Conservation (phyloP, 2,113 vertebrate species). For the Charina bottae region DNA sequence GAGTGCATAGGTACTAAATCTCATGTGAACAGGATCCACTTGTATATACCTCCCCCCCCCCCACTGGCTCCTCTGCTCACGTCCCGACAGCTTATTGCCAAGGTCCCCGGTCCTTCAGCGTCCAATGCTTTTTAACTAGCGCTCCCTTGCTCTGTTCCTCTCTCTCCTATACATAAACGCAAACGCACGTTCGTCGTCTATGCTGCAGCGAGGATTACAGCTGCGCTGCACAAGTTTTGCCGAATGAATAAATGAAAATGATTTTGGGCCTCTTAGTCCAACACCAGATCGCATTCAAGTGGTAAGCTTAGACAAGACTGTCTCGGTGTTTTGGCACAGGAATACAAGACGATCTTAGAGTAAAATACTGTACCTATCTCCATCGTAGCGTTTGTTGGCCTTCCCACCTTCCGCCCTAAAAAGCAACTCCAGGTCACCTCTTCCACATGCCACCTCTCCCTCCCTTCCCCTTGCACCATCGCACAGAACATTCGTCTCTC, state of each 20-base stretch:
- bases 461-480: neutral
- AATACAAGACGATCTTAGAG: neutral
- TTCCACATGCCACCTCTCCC: too few relatives aligned
- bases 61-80: neutral
- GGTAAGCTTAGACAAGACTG: neutral
- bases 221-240: conserved; percentile 20
- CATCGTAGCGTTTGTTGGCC: neutral
- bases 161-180: neutral
- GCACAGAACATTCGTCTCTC: neutral
- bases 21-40: neutral
- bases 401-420: neutral
- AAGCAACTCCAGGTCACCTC: neutral
- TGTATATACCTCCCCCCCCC: neutral
- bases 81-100: neutral
- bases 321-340: neutral
- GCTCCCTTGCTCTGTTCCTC: neutral
- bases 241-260: neutral
- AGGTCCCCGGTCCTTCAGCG: neutral
- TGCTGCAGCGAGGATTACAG: conserved; percentile 11
- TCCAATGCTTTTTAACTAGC: neutral
- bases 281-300: too few relatives aligned
- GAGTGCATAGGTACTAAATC: neutral
- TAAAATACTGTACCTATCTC: neutral
- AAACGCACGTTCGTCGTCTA: neutral
- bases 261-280: neutral